phyloP scores from a whole-genome alignment of 2,888 invertebrate genomes.

The Bellardia bayeri region DNA sequence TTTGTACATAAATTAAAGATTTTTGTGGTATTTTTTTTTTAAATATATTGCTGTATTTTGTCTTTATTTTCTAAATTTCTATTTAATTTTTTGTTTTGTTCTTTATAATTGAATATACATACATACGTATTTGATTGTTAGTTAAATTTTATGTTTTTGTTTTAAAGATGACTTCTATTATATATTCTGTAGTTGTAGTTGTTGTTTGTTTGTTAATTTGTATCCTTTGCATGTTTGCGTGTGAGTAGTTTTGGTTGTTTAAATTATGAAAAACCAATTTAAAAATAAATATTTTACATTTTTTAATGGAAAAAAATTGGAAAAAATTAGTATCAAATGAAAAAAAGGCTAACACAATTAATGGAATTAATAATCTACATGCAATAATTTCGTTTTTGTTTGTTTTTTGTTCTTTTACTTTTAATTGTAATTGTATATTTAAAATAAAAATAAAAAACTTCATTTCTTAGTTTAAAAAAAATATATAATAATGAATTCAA shows the following conservation, averaged over 20 bases:
- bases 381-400: conserved; percentile 42
- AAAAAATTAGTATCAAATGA: conserved; percentile 15
- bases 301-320: conserved; percentile 48
- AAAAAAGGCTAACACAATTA: conserved; percentile 10
- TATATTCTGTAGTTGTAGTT: conserved; percentile 1
- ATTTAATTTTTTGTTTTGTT: conserved; percentile 37
- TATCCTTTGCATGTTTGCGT: conserved; percentile 6
- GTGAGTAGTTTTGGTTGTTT: conserved; percentile 1
- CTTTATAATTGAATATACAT: conserved; percentile 34
- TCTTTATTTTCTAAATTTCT: conserved; percentile 70
- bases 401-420: conserved; percentile 21
- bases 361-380: conserved; percentile 46
- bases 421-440: conserved; percentile 43
- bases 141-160: conserved; percentile 46
- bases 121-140: conserved; percentile 70
- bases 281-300: conserved; percentile 59
- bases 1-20: conserved; percentile 59
- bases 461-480: conserved; percentile 63
- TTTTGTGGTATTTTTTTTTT: conserved; percentile 41
- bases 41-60: conserved; percentile 68
- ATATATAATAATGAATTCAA: conserved; percentile 50
- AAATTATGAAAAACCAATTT: conserved; percentile 30
- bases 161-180: conserved; percentile 35
- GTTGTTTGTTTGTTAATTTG: conserved; percentile 13
- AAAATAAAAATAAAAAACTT: conserved; percentile 61